Evolutionary conservation across 2,888 invertebrate species (phyloP), one percentile per base, ranked within the genome.

Genomic region (Pemphredon lugubris): DNA sequence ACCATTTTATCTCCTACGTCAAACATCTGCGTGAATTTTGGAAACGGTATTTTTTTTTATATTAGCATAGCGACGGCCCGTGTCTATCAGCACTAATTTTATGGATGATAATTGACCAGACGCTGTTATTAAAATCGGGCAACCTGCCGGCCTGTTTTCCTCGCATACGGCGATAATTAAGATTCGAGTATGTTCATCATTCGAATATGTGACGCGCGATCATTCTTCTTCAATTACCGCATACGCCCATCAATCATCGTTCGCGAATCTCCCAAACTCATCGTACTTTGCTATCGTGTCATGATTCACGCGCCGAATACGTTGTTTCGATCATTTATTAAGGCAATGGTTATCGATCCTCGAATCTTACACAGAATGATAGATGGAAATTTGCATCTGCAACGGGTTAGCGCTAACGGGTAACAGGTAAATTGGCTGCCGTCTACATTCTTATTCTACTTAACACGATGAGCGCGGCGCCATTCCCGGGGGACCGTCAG

Each of bases 171-270:
- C 26, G 44, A 51, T 61, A 58, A 73, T 76, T 73, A 44, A 60
- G 53, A 44, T 32, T 18, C 32, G 42, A 13, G 11, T 23, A 20
- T 26, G 26, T 7, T 4, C 9, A 1, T 6, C 32, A 39, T 58
- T 40, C 13, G n/a, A 37, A 63, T 63, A 37, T 21, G 42, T 9
- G 18, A 14, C 40, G 5, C 1, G 6, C n/a, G 9, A 66, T 75
- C 13, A 42, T 53, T 44, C 23, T 13, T 30, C 18, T 6, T 4
- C 40, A 58, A 73, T 73, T 70, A 53, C n/a, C 18, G 14, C 6
- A 7, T 40, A 47, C n/a, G n/a, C 5, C 42, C 55, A 59, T 74
- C 42, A 45, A 68, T 77, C 44, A 61, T 30, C 21, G 2, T 13
- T 34, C 47, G 7, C 13, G 39, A 60, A 53, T 40, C 14, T 11